Conservation (phyloP, 2,113 vertebrate species). For the Passerina amoena region DNA sequence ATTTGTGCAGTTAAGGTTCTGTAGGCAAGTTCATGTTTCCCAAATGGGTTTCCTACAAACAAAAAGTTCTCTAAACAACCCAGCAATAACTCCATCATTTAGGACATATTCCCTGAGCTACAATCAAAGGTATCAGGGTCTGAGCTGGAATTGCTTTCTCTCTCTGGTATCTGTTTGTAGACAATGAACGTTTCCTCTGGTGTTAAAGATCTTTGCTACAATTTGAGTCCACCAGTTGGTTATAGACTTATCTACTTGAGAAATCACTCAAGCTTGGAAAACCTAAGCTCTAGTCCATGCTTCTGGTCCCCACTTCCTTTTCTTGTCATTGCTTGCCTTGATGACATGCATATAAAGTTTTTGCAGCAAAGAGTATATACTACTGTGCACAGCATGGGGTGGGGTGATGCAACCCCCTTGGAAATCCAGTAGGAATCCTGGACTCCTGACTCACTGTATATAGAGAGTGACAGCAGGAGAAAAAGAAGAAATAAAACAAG, state of each 20-base stretch:
- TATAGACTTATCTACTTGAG: accelerated
- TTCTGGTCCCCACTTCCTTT: neutral
- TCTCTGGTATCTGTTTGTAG: neutral
- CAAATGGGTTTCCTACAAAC: neutral
- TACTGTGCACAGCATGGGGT: accelerated
- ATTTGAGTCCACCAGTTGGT: neutral
- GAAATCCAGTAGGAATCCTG: neutral
- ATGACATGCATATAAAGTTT: neutral
- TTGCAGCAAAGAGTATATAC: neutral
- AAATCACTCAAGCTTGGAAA: neutral
- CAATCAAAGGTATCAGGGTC: neutral
- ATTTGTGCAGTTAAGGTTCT: neutral
- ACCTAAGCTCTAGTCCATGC: neutral
- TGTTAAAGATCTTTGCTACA: neutral
- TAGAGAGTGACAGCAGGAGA: neutral
- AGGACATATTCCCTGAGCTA: neutral
- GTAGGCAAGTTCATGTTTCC: neutral
- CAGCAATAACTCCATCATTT: neutral
- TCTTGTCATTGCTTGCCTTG: neutral
- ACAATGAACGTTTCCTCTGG: neutral
- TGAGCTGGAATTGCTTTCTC: neutral
- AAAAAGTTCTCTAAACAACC: neutral
- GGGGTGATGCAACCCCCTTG: neutral
- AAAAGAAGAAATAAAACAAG: neutral
- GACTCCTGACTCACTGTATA: neutral